Evolutionary conservation across 2,888 invertebrate species (phyloP), one percentile per base, ranked within the genome.

Genomic region (Lysandra coridon): DNA sequence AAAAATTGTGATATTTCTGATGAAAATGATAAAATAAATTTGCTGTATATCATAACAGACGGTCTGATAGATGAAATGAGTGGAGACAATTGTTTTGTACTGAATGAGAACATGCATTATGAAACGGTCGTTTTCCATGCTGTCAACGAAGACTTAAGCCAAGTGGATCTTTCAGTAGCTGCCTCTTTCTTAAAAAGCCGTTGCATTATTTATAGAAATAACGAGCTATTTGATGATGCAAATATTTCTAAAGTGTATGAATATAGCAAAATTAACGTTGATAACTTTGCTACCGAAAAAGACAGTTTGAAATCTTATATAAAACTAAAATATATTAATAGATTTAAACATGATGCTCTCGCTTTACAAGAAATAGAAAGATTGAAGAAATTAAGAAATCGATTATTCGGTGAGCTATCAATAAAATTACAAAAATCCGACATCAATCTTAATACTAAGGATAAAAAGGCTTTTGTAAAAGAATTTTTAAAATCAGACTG

Each of bases 261-360:
- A 79, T 88, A 88, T 77, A 83, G 83, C 44, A 82, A 83, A 64
- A 84, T 88, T 5, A 86, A 83, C 5, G 7, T 83, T 4, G 80
- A 84, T 3, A 88, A 87, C 76, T 88, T 87, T 83, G 73, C 4
- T 17, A 30, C 40, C 0, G 84, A 86, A 81, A 87, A 83, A 82
- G 83, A 87, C 5, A 74, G 79, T 23, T 80, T 88, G 30, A 85
- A 83, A 57, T 87, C 88, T 78, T 88, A 88, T 78, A 87, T 88
- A 12, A 86, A 82, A 79, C 82, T 87, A 10, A 88, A 88, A 81
- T 88, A 82, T 53, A 83, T 88, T 5, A 85, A 81, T 40, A 82
- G 78, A 79, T 49, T 37, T 0, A 83, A 85, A 82, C 73, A 62
- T 4, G 76, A 86, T 69, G 80, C 79, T 33, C n/a, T n/a, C 4